Percentiles rank a stretch among this genome's conserved stretches.
Conservation (phyloP, 2,113 vertebrate species). For the Chelonoidis abingdonii region DNA sequence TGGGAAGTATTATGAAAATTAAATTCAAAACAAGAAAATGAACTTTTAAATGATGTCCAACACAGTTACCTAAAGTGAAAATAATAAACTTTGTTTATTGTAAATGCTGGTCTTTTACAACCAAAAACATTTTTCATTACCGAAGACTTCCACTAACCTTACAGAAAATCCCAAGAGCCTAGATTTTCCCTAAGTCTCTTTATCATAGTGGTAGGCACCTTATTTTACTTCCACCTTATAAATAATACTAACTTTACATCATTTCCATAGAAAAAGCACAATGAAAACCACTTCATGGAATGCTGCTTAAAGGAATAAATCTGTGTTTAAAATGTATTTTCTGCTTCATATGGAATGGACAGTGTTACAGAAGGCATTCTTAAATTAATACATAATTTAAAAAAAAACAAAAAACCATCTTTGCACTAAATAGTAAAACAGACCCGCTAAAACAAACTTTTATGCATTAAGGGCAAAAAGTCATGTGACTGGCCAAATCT, state of each 20-base stretch:
- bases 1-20: background rate
- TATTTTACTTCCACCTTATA: slow-evolving; percentile 78
- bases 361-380: slow-evolving; percentile 45
- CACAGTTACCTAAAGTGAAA: background rate
- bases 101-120: slow-evolving; percentile 64
- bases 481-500: background rate
- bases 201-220: slow-evolving; percentile 75
- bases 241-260: slow-evolving; percentile 75
- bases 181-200: slow-evolving; percentile 66
- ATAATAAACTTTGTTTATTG: slow-evolving; percentile 65
- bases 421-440: slow-evolving; percentile 33
- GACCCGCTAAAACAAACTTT: slow-evolving; percentile 46
- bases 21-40: background rate
- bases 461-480: slow-evolving; percentile 14
- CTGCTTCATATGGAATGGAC: slow-evolving; percentile 60
- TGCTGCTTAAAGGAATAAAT: slow-evolving; percentile 74
- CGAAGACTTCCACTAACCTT: slow-evolving; percentile 70
- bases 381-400: slow-evolving; percentile 1
- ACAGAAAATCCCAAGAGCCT: slow-evolving; percentile 66
- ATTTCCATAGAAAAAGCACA: slow-evolving; percentile 78
- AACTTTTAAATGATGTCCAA: background rate
- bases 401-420: slow-evolving; percentile 31
- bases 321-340: slow-evolving; percentile 58
- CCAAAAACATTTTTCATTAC: slow-evolving; percentile 67
- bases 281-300: slow-evolving; percentile 74